These are phyloP conservation scores for Choristoneura rosaceana DNA, from an alignment of 2,888 invertebrate species.

Conservation along the genomic window DNA sequence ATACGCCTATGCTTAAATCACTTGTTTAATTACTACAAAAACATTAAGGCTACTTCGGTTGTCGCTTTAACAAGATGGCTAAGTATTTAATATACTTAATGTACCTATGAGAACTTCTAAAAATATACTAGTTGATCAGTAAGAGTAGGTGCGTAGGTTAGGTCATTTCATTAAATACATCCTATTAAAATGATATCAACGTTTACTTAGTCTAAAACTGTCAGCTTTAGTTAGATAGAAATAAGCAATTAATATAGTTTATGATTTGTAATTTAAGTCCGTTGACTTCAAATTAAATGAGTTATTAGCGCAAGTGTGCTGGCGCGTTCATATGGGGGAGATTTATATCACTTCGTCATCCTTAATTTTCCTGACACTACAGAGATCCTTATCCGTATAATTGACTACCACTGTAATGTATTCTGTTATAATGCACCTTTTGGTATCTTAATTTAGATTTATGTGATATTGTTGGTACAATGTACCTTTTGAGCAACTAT, in stretches of 20 bases:
- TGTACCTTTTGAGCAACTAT: background rate
- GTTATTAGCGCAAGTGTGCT: conserved; percentile 54
- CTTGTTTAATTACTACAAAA: no score
- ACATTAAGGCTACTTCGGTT: no score
- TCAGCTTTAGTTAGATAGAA: conserved; percentile 28
- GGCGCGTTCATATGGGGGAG: conserved; percentile 48
- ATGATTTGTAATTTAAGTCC: conserved; percentile 43
- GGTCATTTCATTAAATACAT: no score
- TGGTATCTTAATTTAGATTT: background rate
- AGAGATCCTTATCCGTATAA: conserved; percentile 49
- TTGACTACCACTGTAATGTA: background rate
- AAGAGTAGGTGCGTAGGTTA: no score
- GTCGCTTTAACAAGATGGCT: no score
- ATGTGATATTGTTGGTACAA: conserved; percentile 1
- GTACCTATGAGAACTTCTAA: no score
- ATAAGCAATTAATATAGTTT: conserved; percentile 31
- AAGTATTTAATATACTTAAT: no score
- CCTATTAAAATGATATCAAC: conserved; percentile 16
- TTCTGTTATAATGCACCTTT: background rate
- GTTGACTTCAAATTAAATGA: conserved; percentile 45
- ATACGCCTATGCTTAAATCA: no score
- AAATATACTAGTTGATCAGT: no score
- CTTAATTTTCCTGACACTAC: conserved; percentile 42
- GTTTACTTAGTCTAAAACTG: conserved; percentile 13
- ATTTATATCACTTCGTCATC: conserved; percentile 50